A percentile compares a stretch with the other conserved stretches of the same genome.
Conservation (phyloP, 2,113 vertebrate genomes). For the Drymodes brunneopygia region DNA sequence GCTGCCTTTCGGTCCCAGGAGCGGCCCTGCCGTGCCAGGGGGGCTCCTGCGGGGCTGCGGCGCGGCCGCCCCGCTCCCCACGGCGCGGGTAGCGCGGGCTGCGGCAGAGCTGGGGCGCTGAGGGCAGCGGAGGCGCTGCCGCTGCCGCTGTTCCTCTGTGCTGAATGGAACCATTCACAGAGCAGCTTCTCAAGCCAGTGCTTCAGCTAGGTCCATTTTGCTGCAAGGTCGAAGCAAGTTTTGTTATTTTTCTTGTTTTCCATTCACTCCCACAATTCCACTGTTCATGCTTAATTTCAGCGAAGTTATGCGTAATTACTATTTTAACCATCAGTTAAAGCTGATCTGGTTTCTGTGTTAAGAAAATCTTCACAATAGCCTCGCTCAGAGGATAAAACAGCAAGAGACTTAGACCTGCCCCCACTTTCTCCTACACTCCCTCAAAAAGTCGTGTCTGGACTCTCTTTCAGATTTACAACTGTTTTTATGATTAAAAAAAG, state of each 20-base stretch:
- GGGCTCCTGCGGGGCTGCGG: neutral
- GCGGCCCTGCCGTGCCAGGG: neutral
- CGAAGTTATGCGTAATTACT: neutral
- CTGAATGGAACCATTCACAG: neutral
- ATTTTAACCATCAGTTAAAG: neutral
- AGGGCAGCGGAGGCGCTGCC: neutral
- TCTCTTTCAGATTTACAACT: neutral
- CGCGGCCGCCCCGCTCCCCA: neutral
- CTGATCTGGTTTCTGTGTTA: neutral
- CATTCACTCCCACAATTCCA: neutral
- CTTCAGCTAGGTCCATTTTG: neutral
- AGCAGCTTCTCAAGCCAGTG: neutral
- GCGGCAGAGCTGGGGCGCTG: neutral
- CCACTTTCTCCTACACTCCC: neutral
- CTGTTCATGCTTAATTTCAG: neutral
- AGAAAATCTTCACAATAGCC: neutral
- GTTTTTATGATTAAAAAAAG: neutral
- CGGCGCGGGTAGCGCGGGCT: fast-evolving
- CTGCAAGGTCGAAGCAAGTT: neutral
- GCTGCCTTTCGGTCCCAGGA: neutral
- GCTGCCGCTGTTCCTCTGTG: neutral
- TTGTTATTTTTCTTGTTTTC: neutral
- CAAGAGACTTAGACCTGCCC: neutral
- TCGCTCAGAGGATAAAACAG: neutral
- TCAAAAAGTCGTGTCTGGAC: neutral